Base-by-base conservation (phyloP, 1,140 invertebrate species). In the Linepithema humile region DNA sequence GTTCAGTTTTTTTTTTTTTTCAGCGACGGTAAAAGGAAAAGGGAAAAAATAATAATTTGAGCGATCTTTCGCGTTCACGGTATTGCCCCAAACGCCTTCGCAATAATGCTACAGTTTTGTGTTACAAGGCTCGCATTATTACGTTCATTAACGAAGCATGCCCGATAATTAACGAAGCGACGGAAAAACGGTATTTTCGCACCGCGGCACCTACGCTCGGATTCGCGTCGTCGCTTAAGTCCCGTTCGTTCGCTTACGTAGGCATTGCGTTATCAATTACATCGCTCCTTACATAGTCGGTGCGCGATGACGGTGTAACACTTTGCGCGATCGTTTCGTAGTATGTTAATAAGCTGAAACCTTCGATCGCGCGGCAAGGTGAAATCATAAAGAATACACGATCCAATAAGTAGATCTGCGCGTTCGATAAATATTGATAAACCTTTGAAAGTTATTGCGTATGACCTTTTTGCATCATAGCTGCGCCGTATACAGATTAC, bases 261-360 rank as follows among this genome's bases (percentile, higher is more conserved):
- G 2, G 45, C 48, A 53, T 82, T 73, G 69, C 73, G n/a, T 72
- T 64, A 57, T 84, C 59, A 80, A 60, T 67, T 45, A 48, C 65
- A 80, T 72, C 50, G 64, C 10, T 29, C 15, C 53, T 59, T 59
- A 26, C 53, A 35, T n/a, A 59, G 53, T 59, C 70, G 3, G 15
- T 50, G 50, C 38, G 45, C 12, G 60, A 45, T 26, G 53, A 67
- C 43, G 15, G 20, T n/a, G 59, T 35, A 45, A 23, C 23, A 38
- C 50, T 12, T n/a, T 55, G 70, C 2, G 7, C 48, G 26, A n/a
- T 10, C 26, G 45, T 67, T 74, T 74, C n/a, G 20, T 35, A 17
- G 45, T 73, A 73, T 74, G 78, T 29, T 45, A 82, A 82, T 43
- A 45, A 82, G 12, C 50, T 23, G 38, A 80, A 74, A 59, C 38